Base-by-base conservation (phyloP, 2,113 vertebrate species). In the Atractosteus spatula region DNA sequence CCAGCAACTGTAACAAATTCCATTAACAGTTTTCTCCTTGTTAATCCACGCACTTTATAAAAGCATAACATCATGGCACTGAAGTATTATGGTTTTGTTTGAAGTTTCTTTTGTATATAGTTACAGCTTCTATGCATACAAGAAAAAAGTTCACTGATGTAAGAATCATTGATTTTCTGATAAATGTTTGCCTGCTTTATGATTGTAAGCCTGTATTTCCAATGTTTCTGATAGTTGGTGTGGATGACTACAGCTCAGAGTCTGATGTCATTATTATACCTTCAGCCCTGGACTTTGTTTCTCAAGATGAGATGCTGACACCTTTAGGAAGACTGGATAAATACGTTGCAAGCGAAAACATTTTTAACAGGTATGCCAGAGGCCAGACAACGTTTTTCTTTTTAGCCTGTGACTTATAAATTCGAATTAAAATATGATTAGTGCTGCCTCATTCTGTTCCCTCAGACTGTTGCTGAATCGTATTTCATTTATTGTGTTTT, bases 241-340 rank as follows among this genome's bases (percentile, higher is more conserved):
- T 94, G 91, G 94, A 95, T 94, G 94, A 93, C 93, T 95, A 91
- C 93, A 93, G 92, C 92, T 95, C 94, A 92, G 94, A 95, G 90
- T 94, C 93, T 95, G 93, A 95, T 92, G 88, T 93, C 89, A 92
- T 94, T 92, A 92, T 95, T 94, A 87, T 94, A 88, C 92, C 92
- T 93, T 94, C 94, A 95, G 94, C 94, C 90, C 86, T 96, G 93
- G 95, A 96, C 90, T 95, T 95, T 86, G 91, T 96, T 86, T 94
- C 94, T 87, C 94, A 96, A 93, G 95, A 96, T 94, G 95, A 96
- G 87, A 94, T 95, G 94, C 90, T 96, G 92, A 96, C 94, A 29
- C 94, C 95, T 63, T 83, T 96, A 89, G 94, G 94, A 81, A 92
- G 94, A 88, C 77, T 96, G 89, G 94, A 96, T 89, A 96, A 96